Conservation (phyloP, 2,888 invertebrate species). For the Drosophila testacea region DNA sequence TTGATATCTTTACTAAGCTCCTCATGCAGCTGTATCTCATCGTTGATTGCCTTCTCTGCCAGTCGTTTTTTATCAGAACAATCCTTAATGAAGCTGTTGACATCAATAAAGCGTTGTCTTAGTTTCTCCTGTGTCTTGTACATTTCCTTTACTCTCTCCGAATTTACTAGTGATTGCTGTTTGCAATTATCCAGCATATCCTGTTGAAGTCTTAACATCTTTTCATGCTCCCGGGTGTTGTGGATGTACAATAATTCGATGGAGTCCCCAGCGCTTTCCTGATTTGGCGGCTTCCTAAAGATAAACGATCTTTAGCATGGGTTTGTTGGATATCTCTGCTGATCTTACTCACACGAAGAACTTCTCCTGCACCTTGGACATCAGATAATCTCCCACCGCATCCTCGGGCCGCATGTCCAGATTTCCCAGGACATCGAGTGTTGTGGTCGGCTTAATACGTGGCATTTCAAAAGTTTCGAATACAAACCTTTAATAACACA, state of each 20-base stretch:
- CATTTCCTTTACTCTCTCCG: conserved; percentile 74
- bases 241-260: conserved; percentile 82
- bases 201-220: conserved; percentile 79
- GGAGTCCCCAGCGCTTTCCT: conserved; percentile 83
- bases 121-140: conserved; percentile 75
- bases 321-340: no score
- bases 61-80: conserved; percentile 81
- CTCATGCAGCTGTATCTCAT: conserved; percentile 72
- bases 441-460: conserved; percentile 82
- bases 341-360: conserved; percentile 71
- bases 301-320: not conserved
- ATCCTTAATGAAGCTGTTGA: conserved; percentile 84
- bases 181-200: conserved; percentile 80
- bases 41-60: conserved; percentile 78
- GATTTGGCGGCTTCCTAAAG: conserved; percentile 81
- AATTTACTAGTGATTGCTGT: conserved; percentile 71
- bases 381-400: conserved; percentile 80
- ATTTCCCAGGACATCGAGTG: conserved; percentile 82
- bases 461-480: conserved; percentile 73
- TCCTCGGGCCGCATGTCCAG: conserved; percentile 83
- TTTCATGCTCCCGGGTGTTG: conserved; percentile 81
- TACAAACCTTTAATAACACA: conserved; percentile 1
- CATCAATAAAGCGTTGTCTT: conserved; percentile 82
- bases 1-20: conserved; percentile 73
- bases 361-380: conserved; percentile 80